Percentiles rank a stretch among this genome's conserved stretches.
Evolutionary conservation across 2,113 vertebrate species (phyloP).

Genomic region (western clawed frog (Xenopus tropicalis)): DNA sequence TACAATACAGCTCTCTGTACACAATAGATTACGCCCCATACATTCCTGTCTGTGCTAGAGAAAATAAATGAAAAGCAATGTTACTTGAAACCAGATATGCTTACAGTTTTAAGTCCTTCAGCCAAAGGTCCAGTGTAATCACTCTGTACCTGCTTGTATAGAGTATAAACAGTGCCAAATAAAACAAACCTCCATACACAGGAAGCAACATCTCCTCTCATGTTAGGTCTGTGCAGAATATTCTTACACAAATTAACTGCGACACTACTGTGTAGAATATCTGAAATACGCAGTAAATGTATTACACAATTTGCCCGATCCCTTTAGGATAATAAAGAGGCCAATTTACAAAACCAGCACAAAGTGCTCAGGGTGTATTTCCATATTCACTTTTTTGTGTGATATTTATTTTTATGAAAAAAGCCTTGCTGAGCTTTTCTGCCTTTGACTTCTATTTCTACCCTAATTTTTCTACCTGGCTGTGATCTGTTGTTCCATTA

Average conservation of each 20-base stretch:
- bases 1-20: too few species aligned
- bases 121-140: too few species aligned
- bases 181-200: too few species aligned
- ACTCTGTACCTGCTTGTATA: too few species aligned
- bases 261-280: constrained; percentile 39
- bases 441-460: constrained; percentile 84
- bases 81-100: too few species aligned
- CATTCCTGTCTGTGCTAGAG: too few species aligned
- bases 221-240: constrained; percentile 23
- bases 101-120: too few species aligned
- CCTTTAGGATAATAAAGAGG: constrained; percentile 28
- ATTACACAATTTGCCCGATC: constrained; percentile 49
- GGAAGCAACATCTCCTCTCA: constrained; percentile 2
- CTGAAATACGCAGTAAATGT: constrained; percentile 43
- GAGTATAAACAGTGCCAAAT: too few species aligned
- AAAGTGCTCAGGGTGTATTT: constrained; percentile 56
- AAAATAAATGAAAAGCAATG: too few species aligned
- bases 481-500: constrained; percentile 97
- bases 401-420: constrained; percentile 36
- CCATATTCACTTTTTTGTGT: constrained; percentile 21
- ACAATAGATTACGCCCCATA: too few species aligned
- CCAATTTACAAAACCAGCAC: constrained; percentile 46
- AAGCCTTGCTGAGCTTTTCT: constrained; percentile 56
- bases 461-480: constrained; percentile 99
- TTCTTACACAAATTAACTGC: constrained; percentile 33